Base-by-base conservation (phyloP, 2,888 invertebrate genomes). In the Atethmia centrago region DNA sequence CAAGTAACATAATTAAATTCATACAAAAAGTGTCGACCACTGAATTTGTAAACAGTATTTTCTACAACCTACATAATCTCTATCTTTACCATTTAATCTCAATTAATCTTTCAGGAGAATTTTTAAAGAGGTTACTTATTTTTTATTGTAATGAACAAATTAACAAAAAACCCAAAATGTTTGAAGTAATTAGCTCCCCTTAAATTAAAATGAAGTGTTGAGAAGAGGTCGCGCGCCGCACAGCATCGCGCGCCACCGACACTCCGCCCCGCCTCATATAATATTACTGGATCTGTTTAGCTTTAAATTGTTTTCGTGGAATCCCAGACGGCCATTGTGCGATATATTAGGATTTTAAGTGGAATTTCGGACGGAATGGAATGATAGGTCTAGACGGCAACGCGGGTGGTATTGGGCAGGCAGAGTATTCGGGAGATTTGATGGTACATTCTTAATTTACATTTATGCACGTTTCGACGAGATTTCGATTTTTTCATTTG, bases 221-320 rank as follows among this genome's bases (percentile, higher is more conserved):
- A 67, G 25, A 51, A 36, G 14, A 5, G 28, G 40, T 55, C n/a
- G 10, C 14, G 28, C 31, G 28, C 58, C 36, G 9, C 42, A 12
- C 45, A 21, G 56, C 40, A 19, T 19, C 16, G 9, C 25, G n/a
- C 55, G 67, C 58, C 72, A 70, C 78, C 63, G 45, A 21, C 62
- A 71, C 65, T 47, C 14, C 16, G 70, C 45, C 67, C 72, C 67
- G 53, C 74, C 78, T 69, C 83, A 66, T 71, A 64, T 73, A 72
- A 83, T 82, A 84, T 82, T 74, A 78, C 79, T 65, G 74, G 67
- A 70, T 80, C 67, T 85, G 85, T 86, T 88, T 85, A 83, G 88
- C 87, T 88, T 88, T 86, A 84, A 87, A 89, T 88, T 85, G 85
- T 89, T 88, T 87, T 79, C 81, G 77, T 74, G 83, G 85, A 83